Evolutionary conservation across 2,888 invertebrate species (phyloP), one percentile per base, ranked within the genome.

Genomic region (Drosophila birchii): DNA sequence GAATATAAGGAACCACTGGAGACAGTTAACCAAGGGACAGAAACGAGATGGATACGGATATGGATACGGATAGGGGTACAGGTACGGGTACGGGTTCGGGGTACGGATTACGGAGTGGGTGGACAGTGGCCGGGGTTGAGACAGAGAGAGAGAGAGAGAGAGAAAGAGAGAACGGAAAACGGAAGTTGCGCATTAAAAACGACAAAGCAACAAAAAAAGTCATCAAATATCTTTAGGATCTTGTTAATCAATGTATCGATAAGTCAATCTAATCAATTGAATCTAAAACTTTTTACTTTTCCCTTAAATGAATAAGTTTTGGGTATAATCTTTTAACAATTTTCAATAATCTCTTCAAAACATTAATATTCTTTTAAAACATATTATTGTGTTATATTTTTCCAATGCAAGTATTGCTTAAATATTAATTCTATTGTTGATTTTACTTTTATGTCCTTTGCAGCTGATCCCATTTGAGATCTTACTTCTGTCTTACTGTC

Each of bases 1-100:
- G 76, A 92, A 92, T 89, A 81, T 82, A 80, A 89, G 81, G 77
- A 89, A 78, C 89, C 84, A 85, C 84, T 85, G 75, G 73, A 88
- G 69, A 86, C 86, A 83, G 84, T 88, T 84, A 83, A 78, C 68
- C 68, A 68, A 68, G 68, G 68, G 68, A 68, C 57, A 68, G 68
- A 68, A 68, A 68, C 57, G 68, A 69, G 49, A 57, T 41, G 68
- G 68, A 68, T 66, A 66, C 44, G 64, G 64, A 41, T 47, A 23
- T 18, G 67, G 66, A 32, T 51, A 5, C 8, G 43, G 60, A 34
- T 32, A 14, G 12, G 36, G 39, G 12, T 39, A 11, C 18, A 26
- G 58, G 20, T 47, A 34, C 61, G 64, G 62, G 38, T 62, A 36
- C 16, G 26, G 63, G 20, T 39, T 32, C 3, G 23, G 64, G 64